Conservation (phyloP, 2,888 invertebrate genomes). For the Brenthis daphne region DNA sequence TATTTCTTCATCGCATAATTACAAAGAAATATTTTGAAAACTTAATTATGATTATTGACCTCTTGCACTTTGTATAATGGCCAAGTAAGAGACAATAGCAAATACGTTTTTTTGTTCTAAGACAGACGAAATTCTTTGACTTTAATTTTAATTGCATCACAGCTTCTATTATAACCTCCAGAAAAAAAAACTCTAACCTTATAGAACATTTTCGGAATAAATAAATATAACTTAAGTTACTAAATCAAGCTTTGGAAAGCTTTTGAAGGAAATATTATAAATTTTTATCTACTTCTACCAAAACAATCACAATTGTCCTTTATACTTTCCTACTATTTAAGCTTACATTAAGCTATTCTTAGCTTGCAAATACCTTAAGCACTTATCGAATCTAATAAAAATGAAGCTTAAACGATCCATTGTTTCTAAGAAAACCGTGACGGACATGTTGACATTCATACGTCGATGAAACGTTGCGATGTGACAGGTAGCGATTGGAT, state of each 20-base stretch:
- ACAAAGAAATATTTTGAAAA: slow-evolving; percentile 18
- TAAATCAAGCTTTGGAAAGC: too few species aligned
- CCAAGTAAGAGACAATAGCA: slow-evolving; percentile 7
- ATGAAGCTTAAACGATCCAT: slow-evolving; percentile 29
- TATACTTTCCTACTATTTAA: too few species aligned
- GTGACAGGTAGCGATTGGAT: slow-evolving; percentile 46
- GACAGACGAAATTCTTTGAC: slow-evolving; percentile 11
- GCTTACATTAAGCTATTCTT: too few species aligned
- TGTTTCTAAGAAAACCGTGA: slow-evolving; percentile 38
- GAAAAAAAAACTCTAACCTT: neutral
- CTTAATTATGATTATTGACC: slow-evolving; percentile 27
- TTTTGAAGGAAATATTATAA: too few species aligned
- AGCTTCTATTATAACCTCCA: slow-evolving; percentile 1
- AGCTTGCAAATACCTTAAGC: neutral
- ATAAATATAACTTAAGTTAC: too few species aligned
- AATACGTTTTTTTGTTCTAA: slow-evolving; percentile 21
- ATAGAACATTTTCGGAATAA: neutral
- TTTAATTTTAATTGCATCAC: slow-evolving; percentile 5
- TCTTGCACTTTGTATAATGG: slow-evolving; percentile 17
- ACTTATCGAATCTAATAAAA: slow-evolving; percentile 12
- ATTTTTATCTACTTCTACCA: too few species aligned
- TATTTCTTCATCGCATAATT: neutral
- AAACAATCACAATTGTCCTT: too few species aligned
- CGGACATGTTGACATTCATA: slow-evolving; percentile 52
- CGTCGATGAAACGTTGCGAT: slow-evolving; percentile 45